Percentiles rank a stretch among this genome's conserved stretches.
Evolutionary conservation across 2,113 vertebrate genomes (phyloP).

Genomic region (Saccopteryx leptura): DNA sequence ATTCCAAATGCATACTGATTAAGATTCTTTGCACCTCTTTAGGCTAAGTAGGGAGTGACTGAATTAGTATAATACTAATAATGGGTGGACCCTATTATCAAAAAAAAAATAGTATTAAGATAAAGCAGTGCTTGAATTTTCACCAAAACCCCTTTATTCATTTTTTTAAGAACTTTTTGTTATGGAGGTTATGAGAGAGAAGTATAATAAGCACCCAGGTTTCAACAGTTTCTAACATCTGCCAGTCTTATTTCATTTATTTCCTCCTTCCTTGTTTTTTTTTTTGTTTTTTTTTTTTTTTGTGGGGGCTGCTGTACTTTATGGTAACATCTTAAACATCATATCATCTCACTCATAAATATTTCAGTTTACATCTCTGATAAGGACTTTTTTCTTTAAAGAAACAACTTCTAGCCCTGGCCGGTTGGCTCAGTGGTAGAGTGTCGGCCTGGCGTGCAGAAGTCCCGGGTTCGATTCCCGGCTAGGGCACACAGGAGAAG

Average conservation of each 20-base stretch:
- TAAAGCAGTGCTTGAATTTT: constrained; percentile 4
- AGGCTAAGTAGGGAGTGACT: not conserved
- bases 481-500: no score
- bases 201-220: not conserved
- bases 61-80: not conserved
- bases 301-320: not conserved
- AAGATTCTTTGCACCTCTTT: not conserved
- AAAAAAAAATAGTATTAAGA: not conserved
- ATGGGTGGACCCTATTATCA: not conserved
- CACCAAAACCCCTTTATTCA: not conserved
- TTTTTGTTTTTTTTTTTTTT: not conserved
- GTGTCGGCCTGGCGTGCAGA: no score
- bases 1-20: constrained; percentile 9
- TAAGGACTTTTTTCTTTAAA: constrained; percentile 2
- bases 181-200: constrained; percentile 25
- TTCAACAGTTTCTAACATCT: constrained; percentile 4
- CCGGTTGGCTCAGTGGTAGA: no score
- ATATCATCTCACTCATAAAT: not conserved
- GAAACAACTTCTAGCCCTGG: not conserved
- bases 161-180: not conserved
- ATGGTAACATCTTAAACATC: constrained; percentile 5
- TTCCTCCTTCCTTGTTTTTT: not conserved
- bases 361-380: not conserved
- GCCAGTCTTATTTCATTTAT: constrained; percentile 31
- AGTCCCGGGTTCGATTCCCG: no score